Evolutionary conservation across 1,140 invertebrate species (phyloP), one percentile per base, ranked within the genome.

Genomic region (Dinothrombium tinctorium): DNA sequence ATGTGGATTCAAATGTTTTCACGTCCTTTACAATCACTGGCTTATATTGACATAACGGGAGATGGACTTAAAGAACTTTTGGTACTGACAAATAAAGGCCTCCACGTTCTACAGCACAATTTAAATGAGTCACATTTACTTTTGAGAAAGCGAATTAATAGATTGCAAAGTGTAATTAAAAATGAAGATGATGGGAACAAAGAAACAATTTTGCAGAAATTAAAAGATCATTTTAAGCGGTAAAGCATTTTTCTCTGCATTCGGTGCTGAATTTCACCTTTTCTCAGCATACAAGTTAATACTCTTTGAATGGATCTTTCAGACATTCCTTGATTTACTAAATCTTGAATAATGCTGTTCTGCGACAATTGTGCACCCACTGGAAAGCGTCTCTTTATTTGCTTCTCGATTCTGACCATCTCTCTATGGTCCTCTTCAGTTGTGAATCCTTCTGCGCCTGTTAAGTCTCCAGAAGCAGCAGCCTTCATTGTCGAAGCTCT

Each of bases 401-500:
- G 87, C 56, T 78, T 84, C 56, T 99, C 94, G 44, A 99, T 81
- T 3, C 78, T 69, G 12, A 68, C 66, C 1, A 98, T 54, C 50
- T 75, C 72, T 53, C 95, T 84, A 47, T 84, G 76, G 57, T 98
- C 89, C 58, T 90, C 83, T 52, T 86, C 74, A 0, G 82, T 76
- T 1, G 86, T 92, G 55, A 96, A 98, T 29, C 90, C 92, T 67
- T 99, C 92, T 12, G 76, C 84, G 29, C 87, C 84, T 45, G 81
- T 70, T 35, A 99, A 64, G 53, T 69, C 76, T 19, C 94, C 92
- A 35, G 79, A 77, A 62, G 72, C 80, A 1, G 90, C 90, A 37
- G 94, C 90, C 59, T 86, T 79, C 15, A 99, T 62, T 2, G 94
- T 99, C 0, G 92, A 99, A 2, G 96, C 90, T 64, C 92, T 81